Conservation (phyloP, 2,888 invertebrate genomes). For the Camponotus fellah region DNA sequence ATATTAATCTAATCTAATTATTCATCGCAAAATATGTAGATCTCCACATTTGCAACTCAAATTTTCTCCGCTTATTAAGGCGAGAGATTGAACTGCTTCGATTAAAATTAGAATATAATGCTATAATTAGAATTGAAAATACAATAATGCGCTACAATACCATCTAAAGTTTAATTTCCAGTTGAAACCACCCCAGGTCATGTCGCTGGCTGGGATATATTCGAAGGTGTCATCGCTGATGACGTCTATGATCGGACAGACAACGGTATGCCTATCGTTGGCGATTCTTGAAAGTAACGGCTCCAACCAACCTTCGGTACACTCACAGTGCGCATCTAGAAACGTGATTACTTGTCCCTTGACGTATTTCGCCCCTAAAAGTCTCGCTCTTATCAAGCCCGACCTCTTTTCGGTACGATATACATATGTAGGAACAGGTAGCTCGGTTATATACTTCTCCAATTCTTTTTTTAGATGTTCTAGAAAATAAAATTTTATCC, state of each 20-base stretch:
- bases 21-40: slow-evolving; percentile 47
- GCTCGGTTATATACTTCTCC: slow-evolving; percentile 94
- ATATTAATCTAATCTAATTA: slow-evolving; percentile 19
- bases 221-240: slow-evolving; percentile 99
- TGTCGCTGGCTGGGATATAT: slow-evolving; percentile 99
- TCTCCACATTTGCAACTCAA: slow-evolving; percentile 49
- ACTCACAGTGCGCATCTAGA: slow-evolving; percentile 99
- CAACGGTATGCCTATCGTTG: slow-evolving; percentile 96
- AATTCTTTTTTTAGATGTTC: slow-evolving; percentile 95
- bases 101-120: slow-evolving; percentile 4
- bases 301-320: slow-evolving; percentile 99
- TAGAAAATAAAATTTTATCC: slow-evolving; percentile 81
- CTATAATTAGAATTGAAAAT: slow-evolving; percentile 11
- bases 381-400: slow-evolving; percentile 97
- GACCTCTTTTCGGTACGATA: slow-evolving; percentile 97
- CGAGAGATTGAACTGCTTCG: not conserved
- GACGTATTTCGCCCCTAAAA: slow-evolving; percentile 97
- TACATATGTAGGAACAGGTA: slow-evolving; percentile 95
- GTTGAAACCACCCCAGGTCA: slow-evolving; percentile 99
- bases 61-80: slow-evolving; percentile 17
- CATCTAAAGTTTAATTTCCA: slow-evolving; percentile 99
- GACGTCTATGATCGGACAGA: slow-evolving; percentile 99
- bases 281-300: slow-evolving; percentile 97
- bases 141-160: slow-evolving; percentile 86
- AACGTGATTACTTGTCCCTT: slow-evolving; percentile 98